Evolutionary conservation across 2,113 vertebrate species (phyloP).

Genomic region (Oreamnos americanus): DNA sequence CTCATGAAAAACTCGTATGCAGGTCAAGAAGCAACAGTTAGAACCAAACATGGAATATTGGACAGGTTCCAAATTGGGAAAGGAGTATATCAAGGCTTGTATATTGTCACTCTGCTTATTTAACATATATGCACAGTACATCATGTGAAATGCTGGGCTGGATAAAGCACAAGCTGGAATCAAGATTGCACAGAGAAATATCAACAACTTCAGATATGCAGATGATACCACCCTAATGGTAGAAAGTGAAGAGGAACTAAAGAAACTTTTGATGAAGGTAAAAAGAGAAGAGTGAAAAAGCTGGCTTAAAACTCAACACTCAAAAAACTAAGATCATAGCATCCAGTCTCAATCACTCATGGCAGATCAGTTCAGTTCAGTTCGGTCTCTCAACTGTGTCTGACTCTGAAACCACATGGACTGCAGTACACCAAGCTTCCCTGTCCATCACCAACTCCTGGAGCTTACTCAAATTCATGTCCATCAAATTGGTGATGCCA

Average conservation of each 20-base stretch:
- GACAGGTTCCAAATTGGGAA: not conserved
- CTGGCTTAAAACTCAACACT: not conserved
- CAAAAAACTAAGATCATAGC: not conserved
- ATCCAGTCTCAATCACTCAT: not conserved
- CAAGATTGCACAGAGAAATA: not conserved
- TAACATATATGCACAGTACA: not conserved
- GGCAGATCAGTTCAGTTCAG: not conserved
- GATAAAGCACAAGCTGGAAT: not conserved
- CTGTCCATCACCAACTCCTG: not conserved
- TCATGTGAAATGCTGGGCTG: accelerated
- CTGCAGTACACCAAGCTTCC: not conserved
- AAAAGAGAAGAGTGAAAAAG: not conserved
- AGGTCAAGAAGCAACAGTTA: not conserved
- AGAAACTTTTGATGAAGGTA: not conserved
- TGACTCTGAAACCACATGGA: not conserved
- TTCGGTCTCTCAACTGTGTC: not conserved
- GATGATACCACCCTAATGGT: not conserved
- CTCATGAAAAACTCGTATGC: not conserved
- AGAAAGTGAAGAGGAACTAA: not conserved
- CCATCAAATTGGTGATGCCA: not conserved
- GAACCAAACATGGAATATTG: not conserved
- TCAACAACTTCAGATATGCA: not conserved
- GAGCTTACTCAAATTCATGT: not conserved
- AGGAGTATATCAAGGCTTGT: not conserved
- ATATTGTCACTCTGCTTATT: not conserved